Evolutionary conservation across 2,113 vertebrate genomes (phyloP).

Genomic region (Macaca mulatta): DNA sequence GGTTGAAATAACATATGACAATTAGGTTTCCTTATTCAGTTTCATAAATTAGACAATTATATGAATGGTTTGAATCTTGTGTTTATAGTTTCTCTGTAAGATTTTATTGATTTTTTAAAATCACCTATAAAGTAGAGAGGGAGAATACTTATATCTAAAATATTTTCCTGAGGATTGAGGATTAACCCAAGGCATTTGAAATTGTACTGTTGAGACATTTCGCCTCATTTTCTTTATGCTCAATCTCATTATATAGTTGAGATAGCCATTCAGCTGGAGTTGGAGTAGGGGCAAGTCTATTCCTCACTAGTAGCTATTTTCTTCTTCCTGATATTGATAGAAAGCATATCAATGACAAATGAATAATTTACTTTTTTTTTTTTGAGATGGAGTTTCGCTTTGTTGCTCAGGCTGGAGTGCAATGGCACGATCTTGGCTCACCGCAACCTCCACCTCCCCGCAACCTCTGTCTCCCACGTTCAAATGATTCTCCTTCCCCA

Average conservation of each 20-base stretch:
- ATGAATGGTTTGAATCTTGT: not conserved
- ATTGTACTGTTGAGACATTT: not conserved
- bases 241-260: not conserved
- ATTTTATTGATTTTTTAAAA: not conserved
- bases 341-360: not conserved
- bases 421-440: too few relatives aligned
- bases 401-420: too few relatives aligned
- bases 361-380: constrained; percentile 12
- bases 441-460: too few relatives aligned
- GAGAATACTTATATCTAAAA: constrained; percentile 13
- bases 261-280: not conserved
- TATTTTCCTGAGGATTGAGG: constrained; percentile 23
- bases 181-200: not conserved
- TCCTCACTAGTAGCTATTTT: not conserved
- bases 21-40: not conserved
- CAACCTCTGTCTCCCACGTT: too few relatives aligned
- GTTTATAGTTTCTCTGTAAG: not conserved
- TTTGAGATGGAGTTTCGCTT: too few relatives aligned
- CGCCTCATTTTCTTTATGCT: not conserved
- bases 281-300: not conserved
- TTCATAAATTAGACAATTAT: constrained; percentile 20
- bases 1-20: not conserved
- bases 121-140: not conserved
- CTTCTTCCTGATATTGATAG: not conserved
- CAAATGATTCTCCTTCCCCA: too few relatives aligned